Conservation (phyloP, 2,888 invertebrate species). For the Polietes domitor region DNA sequence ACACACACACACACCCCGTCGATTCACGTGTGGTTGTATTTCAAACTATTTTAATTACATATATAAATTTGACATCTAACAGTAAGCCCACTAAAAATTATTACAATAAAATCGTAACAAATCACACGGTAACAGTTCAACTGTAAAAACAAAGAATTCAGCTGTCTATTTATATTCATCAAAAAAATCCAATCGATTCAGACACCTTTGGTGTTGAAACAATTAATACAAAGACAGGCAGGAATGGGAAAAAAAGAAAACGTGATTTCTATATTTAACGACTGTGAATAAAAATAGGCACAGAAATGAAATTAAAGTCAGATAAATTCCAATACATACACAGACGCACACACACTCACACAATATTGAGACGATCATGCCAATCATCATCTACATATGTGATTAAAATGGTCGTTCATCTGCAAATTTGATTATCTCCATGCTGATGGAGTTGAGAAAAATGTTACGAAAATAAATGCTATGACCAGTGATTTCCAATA, state of each 20-base stretch:
- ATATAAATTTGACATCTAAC: constrained; percentile 14
- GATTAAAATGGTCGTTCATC: too few species aligned
- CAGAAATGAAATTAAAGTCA: neutral
- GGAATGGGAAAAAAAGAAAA: constrained; percentile 9
- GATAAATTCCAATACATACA: neutral
- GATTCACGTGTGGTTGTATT: neutral
- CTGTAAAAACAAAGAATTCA: neutral
- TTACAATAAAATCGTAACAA: neutral
- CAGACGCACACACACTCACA: neutral
- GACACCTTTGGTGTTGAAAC: neutral
- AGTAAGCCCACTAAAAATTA: neutral
- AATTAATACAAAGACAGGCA: neutral
- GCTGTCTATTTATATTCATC: neutral
- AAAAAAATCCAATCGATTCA: too few species aligned
- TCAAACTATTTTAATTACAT: neutral
- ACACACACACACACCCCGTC: neutral
- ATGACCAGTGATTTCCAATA: too few species aligned
- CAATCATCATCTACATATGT: too few species aligned
- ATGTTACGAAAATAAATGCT: too few species aligned
- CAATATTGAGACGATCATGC: neutral
- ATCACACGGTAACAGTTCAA: neutral
- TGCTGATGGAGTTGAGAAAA: too few species aligned
- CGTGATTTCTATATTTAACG: constrained; percentile 21
- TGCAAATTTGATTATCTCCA: too few species aligned
- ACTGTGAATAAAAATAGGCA: neutral